phyloP scores from a whole-genome alignment of 2,113 vertebrate genomes.

The Lycaon pictus region DNA sequence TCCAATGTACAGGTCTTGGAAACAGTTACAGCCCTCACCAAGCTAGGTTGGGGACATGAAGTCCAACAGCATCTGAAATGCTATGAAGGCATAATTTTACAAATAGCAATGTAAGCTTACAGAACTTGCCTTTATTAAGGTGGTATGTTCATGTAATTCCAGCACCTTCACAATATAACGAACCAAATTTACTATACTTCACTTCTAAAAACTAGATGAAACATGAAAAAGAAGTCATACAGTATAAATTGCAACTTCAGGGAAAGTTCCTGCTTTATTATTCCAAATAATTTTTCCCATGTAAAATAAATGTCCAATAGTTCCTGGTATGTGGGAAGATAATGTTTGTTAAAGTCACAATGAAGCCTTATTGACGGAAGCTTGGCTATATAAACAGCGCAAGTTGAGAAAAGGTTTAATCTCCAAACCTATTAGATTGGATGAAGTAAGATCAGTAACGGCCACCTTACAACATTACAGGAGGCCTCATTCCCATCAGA shows the following conservation, averaged over 20 bases:
- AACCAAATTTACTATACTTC: constrained; percentile 99
- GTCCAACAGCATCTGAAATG: constrained; percentile 98
- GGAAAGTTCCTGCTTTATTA: constrained; percentile 92
- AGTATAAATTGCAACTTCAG: constrained; percentile 96
- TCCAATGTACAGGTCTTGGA: constrained; percentile 88
- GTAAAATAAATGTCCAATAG: constrained; percentile 95
- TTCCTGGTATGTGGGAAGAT: constrained; percentile 92
- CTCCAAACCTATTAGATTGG: constrained; percentile 97
- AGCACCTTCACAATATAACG: constrained; percentile 99
- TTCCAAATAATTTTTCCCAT: constrained; percentile 92
- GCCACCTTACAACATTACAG: constrained; percentile 98
- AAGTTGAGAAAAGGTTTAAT: constrained; percentile 98
- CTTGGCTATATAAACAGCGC: constrained; percentile 95
- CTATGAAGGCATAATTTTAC: constrained; percentile 97
- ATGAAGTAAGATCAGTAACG: constrained; percentile 96
- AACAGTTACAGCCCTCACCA: constrained; percentile 97
- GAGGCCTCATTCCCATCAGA: constrained; percentile 98
- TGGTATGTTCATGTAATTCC: constrained; percentile 98
- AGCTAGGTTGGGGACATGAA: constrained; percentile 97
- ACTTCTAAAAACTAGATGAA: constrained; percentile 99
- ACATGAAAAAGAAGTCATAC: constrained; percentile 98
- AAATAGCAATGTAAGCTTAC: constrained; percentile 93
- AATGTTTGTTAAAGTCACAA: constrained; percentile 93
- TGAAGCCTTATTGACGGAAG: constrained; percentile 94
- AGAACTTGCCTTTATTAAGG: constrained; percentile 98